Evolutionary conservation across 1,140 invertebrate genomes (phyloP).

Genomic region (Sycophaga agraensis): DNA sequence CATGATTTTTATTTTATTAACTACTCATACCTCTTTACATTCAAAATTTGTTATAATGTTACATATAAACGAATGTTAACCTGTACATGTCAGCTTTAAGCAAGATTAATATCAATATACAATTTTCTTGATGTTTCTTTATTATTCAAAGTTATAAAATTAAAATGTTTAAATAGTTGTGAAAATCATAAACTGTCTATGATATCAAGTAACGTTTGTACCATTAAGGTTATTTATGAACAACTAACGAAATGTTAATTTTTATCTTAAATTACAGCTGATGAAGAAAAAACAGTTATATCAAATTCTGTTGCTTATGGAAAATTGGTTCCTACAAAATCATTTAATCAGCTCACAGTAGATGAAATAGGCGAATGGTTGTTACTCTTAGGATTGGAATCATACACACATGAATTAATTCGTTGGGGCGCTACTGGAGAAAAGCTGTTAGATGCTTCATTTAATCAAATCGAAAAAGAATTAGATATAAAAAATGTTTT

Average conservation of each 20-base stretch:
- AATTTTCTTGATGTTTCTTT: too few species aligned
- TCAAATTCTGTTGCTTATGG: constrained; percentile 49
- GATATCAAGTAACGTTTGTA: background rate
- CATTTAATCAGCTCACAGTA: constrained; percentile 75
- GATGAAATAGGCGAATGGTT: constrained; percentile 89
- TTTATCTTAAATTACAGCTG: constrained; percentile 57
- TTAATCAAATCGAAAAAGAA: constrained; percentile 88
- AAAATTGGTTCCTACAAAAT: constrained; percentile 59
- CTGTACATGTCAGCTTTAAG: too few species aligned
- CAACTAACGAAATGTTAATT: too few species aligned
- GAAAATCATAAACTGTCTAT: background rate
- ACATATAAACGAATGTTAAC: too few species aligned
- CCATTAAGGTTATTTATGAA: background rate
- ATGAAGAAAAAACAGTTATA: constrained; percentile 68
- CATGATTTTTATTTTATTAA: too few species aligned
- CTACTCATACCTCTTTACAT: too few species aligned
- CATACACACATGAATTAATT: constrained; percentile 77
- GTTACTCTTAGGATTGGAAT: constrained; percentile 79
- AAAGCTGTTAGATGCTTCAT: constrained; percentile 77
- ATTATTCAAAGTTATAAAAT: too few species aligned
- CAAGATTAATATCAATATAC: too few species aligned
- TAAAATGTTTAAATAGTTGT: background rate
- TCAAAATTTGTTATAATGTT: too few species aligned
- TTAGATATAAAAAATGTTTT: constrained; percentile 81
- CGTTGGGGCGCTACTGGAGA: constrained; percentile 79